Conservation (phyloP, 1,140 invertebrate genomes). For the Drosophila guanche region DNA sequence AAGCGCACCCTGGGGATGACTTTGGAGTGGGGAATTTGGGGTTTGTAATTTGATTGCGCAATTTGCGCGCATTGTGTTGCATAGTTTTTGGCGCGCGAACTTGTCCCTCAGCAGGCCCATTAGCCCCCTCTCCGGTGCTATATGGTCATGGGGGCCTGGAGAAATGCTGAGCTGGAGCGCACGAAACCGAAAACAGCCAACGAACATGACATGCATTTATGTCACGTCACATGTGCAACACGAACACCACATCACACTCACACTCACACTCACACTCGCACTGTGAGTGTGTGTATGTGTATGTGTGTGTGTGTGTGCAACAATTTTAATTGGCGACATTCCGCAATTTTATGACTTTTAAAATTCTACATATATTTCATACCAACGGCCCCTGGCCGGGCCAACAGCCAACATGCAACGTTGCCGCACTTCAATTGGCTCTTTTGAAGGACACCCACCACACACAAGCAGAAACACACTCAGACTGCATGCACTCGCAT, state of each 20-base stretch:
- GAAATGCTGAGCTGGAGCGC: slow-evolving; percentile 21
- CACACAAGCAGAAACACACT: not conserved
- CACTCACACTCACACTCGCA: slow-evolving; percentile 19
- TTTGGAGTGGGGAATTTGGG: not conserved
- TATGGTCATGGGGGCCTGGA: slow-evolving; percentile 6
- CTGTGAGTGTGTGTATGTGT: too few relatives aligned
- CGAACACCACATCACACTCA: slow-evolving; percentile 54
- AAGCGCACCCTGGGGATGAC: slow-evolving; percentile 45
- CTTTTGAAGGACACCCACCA: slow-evolving; percentile 68
- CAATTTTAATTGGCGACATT: slow-evolving; percentile 82
- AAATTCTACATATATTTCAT: slow-evolving; percentile 80
- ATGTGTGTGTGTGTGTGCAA: slow-evolving; percentile 52
- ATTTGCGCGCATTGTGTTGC: slow-evolving; percentile 80
- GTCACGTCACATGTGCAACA: slow-evolving; percentile 82
- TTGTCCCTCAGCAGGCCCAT: slow-evolving; percentile 23
- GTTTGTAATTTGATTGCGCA: slow-evolving; percentile 79
- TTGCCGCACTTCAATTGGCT: slow-evolving; percentile 79
- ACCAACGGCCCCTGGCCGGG: slow-evolving; percentile 16
- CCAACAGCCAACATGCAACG: slow-evolving; percentile 61
- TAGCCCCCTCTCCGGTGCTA: not conserved
- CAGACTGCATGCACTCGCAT: slow-evolving; percentile 5
- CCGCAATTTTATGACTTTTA: slow-evolving; percentile 81
- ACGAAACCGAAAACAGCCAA: slow-evolving; percentile 74
- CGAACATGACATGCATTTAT: slow-evolving; percentile 83
- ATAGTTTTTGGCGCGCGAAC: slow-evolving; percentile 77